Evolutionary conservation across 64 coral and sea anemone species (phyloP), one percentile per base, ranked within the genome.

Genomic region (Cladopsammia gracilis): DNA sequence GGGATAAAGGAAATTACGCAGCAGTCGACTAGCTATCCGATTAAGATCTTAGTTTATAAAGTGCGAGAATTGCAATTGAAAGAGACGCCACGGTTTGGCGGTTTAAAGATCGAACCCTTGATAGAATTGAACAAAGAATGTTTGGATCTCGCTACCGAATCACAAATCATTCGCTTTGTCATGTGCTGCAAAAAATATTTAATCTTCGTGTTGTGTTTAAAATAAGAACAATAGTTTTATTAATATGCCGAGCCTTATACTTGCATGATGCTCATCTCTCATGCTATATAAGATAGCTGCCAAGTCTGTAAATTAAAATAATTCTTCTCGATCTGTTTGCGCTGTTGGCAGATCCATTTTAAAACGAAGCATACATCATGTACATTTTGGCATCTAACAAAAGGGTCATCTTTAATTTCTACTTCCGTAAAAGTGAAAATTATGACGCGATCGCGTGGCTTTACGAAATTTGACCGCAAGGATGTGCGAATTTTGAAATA

Each of bases 371-470:
- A 42, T 61, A 20, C 59, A 48, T 9, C 48, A 13, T 24, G 20
- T 61, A 20, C 59, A 48, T 9, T 65, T 22, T 24, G 20, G n/a
- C 13, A 84, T 62, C 42, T 50, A 22, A 65, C 60, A 49, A 25
- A 67, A 67, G 44, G 49, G 62, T 61, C 11, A 5, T 46, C 7
- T 6, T 64, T 61, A 64, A 82, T 82, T 64, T 67, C 19, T 24
- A 84, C 80, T 84, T 84, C 80, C 80, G 80, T 46, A 84, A 66
- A 16, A 42, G 13, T 60, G 54, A 79, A 79, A 79, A 34, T 59
- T 5, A 46, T 44, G 26, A 50, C 2, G 43, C 46, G 46, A 84
- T 84, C 80, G 80, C 62, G 45, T 84, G 80, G 58, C 59, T 64
- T 64, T 60, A 9, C 23, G 42, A 64, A 82, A 49, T 67, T 84